phyloP scores from a whole-genome alignment of 2,797 vertebrate genomes.

The Notoglanidium macrostoma region DNA sequence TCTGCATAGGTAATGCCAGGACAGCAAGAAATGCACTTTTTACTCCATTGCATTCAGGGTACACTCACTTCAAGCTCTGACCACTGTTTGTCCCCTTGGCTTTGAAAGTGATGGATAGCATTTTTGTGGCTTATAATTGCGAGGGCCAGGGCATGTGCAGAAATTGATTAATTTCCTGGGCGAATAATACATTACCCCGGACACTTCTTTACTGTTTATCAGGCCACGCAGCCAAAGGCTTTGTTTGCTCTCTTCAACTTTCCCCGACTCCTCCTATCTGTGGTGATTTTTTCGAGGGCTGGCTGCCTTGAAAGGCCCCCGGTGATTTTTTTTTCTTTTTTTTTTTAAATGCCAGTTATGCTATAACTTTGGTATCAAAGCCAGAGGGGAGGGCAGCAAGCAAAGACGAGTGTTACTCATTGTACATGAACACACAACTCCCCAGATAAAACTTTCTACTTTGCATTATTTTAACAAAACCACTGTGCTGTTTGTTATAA shows the following conservation, averaged over 20 bases:
- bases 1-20: constrained; percentile 81
- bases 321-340: constrained; percentile 38
- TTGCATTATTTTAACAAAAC: constrained; percentile 44
- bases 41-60: constrained; percentile 68
- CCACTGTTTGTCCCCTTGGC: constrained; percentile 69
- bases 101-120: constrained; percentile 74
- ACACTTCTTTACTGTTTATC: constrained; percentile 69
- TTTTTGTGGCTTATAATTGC: constrained; percentile 75
- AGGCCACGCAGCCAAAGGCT: constrained; percentile 64
- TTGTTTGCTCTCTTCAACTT: constrained; percentile 68
- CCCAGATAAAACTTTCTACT: constrained; percentile 33
- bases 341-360: constrained; percentile 27
- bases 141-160: constrained; percentile 60
- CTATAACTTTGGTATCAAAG: constrained; percentile 52
- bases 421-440: constrained; percentile 44
- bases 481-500: constrained; percentile 16
- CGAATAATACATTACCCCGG: constrained; percentile 65
- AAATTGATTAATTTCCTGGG: constrained; percentile 68
- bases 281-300: constrained; percentile 51
- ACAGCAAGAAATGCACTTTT: constrained; percentile 78
- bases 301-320: constrained; percentile 48
- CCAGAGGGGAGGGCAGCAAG: constrained; percentile 41
- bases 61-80: constrained; percentile 65
- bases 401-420: constrained; percentile 42
- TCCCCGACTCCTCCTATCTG: constrained; percentile 57